Evolutionary conservation across 2,888 invertebrate species (phyloP), one percentile per base, ranked within the genome.

Genomic region (Tuta absoluta): DNA sequence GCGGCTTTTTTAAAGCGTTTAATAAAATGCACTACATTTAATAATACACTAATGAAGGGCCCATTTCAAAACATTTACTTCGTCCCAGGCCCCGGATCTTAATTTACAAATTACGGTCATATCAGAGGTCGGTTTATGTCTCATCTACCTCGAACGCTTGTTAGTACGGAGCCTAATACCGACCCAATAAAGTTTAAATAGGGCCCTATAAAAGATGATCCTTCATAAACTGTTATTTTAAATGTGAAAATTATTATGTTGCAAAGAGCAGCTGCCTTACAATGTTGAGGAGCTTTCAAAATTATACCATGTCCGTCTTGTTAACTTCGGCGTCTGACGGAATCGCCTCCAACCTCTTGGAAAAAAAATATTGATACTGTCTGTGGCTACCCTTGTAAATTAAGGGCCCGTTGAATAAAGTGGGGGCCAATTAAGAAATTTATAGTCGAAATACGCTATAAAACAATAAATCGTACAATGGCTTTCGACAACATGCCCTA

Each of bases 381-480:
- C 76, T 76, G 77, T 81, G 87, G 79, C 81, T 78, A 83, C 88
- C 86, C 86, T 89, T 89, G 82, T 89, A 88, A 90, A 90, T 89
- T 87, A 85, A 84, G 80, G 87, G 81, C 75, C 81, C 76, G 82
- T 75, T 78, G 82, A 85, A 82, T 84, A 86, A 87, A 87, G 83
- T 82, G 82, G 81, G 75, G 81, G 74, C 88, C 88, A 91, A 90
- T 91, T 89, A 91, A 87, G 83, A 80, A 87, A 82, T 89, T 88
- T 91, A 91, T 89, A 81, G 85, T 81, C 84, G 76, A 81, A 84
- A 85, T 83, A 81, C 81, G 88, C 80, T 84, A 81, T 91, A 89
- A 89, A 91, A 89, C 86, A 89, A 91, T 91, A 90, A 91, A 91
- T 90, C 81, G 79, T 82, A 84, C 82, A 87, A 89, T 85, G 76